Evolutionary conservation across 2,888 invertebrate genomes (phyloP).

Genomic region (Drosophila kanekoi): DNA sequence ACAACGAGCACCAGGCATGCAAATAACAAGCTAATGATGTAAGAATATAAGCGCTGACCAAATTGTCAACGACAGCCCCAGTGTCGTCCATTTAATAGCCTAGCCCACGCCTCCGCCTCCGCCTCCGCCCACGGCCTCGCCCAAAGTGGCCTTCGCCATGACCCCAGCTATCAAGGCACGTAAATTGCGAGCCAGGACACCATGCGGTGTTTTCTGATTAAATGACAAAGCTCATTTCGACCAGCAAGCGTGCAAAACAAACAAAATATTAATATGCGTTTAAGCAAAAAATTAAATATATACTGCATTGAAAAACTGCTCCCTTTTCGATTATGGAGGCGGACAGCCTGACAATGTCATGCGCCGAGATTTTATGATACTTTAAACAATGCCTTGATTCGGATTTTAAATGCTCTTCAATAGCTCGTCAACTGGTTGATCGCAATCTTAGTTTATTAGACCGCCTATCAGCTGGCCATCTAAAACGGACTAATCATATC

Average conservation of each 20-base stretch:
- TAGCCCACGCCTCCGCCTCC: conserved; percentile 18
- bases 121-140: neutral
- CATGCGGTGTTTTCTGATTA: conserved; percentile 80
- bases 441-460: conserved; percentile 22
- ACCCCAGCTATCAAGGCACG: conserved; percentile 1
- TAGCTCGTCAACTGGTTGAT: conserved; percentile 1
- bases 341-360: conserved; percentile 49
- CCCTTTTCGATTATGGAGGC: conserved; percentile 14
- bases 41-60: conserved; percentile 74
- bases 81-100: conserved; percentile 41
- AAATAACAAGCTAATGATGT: conserved; percentile 79
- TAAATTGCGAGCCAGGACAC: conserved; percentile 57
- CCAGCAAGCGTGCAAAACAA: conserved; percentile 22
- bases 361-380: conserved; percentile 32
- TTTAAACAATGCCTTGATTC: conserved; percentile 4
- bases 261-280: conserved; percentile 1
- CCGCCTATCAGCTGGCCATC: conserved; percentile 19
- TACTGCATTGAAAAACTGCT: neutral
- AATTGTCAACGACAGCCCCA: conserved; percentile 72
- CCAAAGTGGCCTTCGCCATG: no score
- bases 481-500: conserved; percentile 58
- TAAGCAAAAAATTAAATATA: conserved; percentile 5
- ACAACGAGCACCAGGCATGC: conserved; percentile 53
- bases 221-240: conserved; percentile 70
- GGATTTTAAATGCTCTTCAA: conserved; percentile 2